These are phyloP conservation scores for Cecropterus lyciades DNA, from an alignment of 1,140 invertebrate genomes.

Conservation along the genomic window DNA sequence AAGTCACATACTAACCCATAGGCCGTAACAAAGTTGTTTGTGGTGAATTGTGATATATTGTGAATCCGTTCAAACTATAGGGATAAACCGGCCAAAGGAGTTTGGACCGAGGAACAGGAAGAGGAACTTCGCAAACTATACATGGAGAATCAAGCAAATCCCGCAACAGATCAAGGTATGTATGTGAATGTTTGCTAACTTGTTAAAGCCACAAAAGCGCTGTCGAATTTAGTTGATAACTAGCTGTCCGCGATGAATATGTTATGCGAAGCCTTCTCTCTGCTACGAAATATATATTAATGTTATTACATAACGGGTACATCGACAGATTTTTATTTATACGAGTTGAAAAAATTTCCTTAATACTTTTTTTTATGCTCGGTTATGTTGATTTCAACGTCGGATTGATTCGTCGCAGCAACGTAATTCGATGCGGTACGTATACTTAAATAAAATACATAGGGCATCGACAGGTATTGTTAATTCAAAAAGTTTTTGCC, in stretches of 20 bases:
- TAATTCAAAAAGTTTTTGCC: no score
- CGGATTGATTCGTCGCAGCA: no score
- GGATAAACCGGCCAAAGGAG: constrained; percentile 70
- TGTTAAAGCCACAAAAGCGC: constrained; percentile 5
- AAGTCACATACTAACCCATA: constrained; percentile 22
- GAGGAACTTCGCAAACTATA: constrained; percentile 92
- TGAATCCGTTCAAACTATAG: constrained; percentile 41
- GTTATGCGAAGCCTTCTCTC: no score
- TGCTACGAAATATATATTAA: no score
- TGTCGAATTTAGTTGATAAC: constrained; percentile 9
- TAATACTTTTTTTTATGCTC: no score
- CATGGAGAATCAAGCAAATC: constrained; percentile 92
- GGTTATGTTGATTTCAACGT: no score
- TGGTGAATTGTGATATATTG: constrained; percentile 28
- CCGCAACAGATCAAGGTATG: constrained; percentile 85
- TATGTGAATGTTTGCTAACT: constrained; percentile 13
- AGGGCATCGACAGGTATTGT: no score
- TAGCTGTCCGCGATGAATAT: background rate
- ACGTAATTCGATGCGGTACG: no score
- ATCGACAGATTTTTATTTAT: no score
- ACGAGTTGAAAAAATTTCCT: no score
- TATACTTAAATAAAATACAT: no score
- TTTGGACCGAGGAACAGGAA: constrained; percentile 95
- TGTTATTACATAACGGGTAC: no score
- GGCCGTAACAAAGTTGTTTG: constrained; percentile 29